Evolutionary conservation across 1,140 invertebrate genomes (phyloP).

Genomic region (Bicyclus anynana): DNA sequence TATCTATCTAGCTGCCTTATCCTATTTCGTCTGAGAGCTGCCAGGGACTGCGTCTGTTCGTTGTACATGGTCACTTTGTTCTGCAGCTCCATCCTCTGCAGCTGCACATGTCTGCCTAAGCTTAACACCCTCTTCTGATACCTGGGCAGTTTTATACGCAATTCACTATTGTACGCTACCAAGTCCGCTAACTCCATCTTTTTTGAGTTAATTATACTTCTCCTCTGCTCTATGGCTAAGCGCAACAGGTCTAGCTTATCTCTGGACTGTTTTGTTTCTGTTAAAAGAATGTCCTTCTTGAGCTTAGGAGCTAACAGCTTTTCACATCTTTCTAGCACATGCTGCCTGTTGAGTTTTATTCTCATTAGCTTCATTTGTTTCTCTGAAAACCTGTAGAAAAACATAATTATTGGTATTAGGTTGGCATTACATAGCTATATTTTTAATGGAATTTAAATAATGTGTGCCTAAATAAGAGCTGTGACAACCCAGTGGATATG

Average conservation of each 20-base stretch:
- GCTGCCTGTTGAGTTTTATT: constrained; percentile 77
- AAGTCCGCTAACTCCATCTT: constrained; percentile 74
- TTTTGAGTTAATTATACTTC: constrained; percentile 78
- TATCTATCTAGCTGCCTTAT: constrained; percentile 84
- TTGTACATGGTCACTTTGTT: constrained; percentile 74
- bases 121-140: constrained; percentile 81
- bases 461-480: no score
- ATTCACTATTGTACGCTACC: constrained; percentile 78
- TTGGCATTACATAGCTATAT: background rate
- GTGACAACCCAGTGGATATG: no score
- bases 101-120: constrained; percentile 78
- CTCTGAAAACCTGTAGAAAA: constrained; percentile 78
- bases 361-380: constrained; percentile 80
- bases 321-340: constrained; percentile 79
- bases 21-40: constrained; percentile 79
- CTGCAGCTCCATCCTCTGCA: constrained; percentile 74
- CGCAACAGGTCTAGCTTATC: constrained; percentile 81
- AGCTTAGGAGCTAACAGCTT: constrained; percentile 77
- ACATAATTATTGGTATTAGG: background rate
- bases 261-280: constrained; percentile 80
- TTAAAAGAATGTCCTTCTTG: constrained; percentile 78
- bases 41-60: constrained; percentile 78
- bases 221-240: constrained; percentile 80
- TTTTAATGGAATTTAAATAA: no score
- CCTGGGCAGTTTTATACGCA: constrained; percentile 78